These are phyloP conservation scores for Xylota segnis DNA, from an alignment of 2,888 invertebrate species.

Conservation along the genomic window DNA sequence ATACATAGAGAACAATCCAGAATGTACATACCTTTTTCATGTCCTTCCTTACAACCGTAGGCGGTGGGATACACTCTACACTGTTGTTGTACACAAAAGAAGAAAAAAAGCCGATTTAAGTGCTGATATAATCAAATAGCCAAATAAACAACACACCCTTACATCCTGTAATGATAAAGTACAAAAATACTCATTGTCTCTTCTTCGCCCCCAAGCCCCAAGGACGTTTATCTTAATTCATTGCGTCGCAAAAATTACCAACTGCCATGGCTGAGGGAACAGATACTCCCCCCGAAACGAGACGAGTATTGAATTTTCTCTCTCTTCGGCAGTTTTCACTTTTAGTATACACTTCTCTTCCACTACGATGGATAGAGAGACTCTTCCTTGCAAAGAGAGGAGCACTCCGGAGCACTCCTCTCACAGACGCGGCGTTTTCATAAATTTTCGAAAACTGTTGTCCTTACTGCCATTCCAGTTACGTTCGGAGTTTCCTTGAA, in stretches of 20 bases:
- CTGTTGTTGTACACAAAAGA: background rate
- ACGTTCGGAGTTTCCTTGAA: slow-evolving; percentile 62
- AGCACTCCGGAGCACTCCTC: background rate
- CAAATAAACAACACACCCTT: slow-evolving; percentile 58
- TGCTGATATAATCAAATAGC: slow-evolving; percentile 59
- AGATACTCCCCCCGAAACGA: background rate
- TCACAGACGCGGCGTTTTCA: slow-evolving; percentile 40
- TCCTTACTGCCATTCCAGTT: slow-evolving; percentile 62
- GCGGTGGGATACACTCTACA: background rate
- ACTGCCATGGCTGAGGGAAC: slow-evolving; percentile 1
- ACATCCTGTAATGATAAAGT: slow-evolving; percentile 55
- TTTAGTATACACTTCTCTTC: slow-evolving; percentile 39
- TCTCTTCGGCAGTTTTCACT: slow-evolving; percentile 39
- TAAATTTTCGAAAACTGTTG: slow-evolving; percentile 61
- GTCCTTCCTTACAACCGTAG: background rate
- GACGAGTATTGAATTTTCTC: background rate
- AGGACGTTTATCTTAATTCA: slow-evolving; percentile 72
- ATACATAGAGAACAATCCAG: slow-evolving; percentile 33
- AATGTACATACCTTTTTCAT: background rate
- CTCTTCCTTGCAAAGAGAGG: background rate
- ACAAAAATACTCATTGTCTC: slow-evolving; percentile 48
- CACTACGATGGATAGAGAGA: background rate
- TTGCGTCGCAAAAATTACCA: slow-evolving; percentile 66
- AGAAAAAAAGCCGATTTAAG: slow-evolving; percentile 26
- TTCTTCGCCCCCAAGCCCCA: slow-evolving; percentile 30